These are phyloP conservation scores for Corythornis madagascariensis DNA, from an alignment of 2,113 vertebrate genomes.

Conservation along the genomic window DNA sequence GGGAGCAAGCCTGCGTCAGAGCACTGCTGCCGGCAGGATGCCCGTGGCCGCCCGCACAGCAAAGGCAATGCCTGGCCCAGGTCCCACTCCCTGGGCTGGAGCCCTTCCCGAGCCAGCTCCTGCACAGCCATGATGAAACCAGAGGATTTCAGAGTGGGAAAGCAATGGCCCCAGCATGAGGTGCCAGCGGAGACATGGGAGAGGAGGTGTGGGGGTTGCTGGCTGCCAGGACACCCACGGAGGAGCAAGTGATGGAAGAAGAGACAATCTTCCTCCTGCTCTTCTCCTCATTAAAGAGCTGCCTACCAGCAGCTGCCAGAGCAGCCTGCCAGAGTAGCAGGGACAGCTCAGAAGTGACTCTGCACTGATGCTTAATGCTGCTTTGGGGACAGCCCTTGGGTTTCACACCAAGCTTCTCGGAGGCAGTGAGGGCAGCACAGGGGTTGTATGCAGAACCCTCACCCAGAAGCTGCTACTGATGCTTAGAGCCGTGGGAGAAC, in stretches of 20 bases:
- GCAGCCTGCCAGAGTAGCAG: not conserved
- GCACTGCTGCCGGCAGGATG: not conserved
- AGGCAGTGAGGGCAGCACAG: not conserved
- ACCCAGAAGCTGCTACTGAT: not conserved
- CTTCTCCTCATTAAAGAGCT: not conserved
- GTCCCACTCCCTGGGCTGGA: not conserved
- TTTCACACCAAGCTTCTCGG: not conserved
- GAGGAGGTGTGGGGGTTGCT: not conserved
- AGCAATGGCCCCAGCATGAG: not conserved
- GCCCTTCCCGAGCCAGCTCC: not conserved
- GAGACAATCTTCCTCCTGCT: not conserved
- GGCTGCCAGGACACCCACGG: rapidly evolving
- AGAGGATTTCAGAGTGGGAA: rapidly evolving
- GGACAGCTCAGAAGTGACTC: not conserved
- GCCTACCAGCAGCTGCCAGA: not conserved
- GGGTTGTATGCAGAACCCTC: not conserved
- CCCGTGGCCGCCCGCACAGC: rapidly evolving
- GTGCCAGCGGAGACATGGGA: not conserved
- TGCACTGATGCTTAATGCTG: not conserved
- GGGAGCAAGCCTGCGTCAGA: not conserved
- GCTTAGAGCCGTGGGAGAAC: not conserved
- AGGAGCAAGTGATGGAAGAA: not conserved
- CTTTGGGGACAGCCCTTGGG: not conserved
- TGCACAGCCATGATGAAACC: not conserved
- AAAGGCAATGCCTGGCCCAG: not conserved